Evolutionary conservation across 2,113 vertebrate species (phyloP), one percentile per base, ranked within the genome.

Genomic region (Pterocles gutturalis): DNA sequence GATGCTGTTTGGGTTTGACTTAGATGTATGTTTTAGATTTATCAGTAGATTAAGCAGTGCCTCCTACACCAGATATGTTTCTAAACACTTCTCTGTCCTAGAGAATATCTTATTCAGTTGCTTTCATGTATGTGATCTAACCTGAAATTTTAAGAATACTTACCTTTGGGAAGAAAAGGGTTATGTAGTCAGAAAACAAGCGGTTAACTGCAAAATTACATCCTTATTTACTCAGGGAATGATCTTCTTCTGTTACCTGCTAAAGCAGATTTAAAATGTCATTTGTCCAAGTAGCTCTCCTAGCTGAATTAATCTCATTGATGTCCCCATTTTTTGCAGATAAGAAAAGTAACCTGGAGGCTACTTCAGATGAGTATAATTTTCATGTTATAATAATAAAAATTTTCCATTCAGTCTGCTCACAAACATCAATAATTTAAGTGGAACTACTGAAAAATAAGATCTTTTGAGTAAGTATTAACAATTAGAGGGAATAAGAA

Each of bases 31-130:
- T n/a, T 58, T 72, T 77, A 45, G 14, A n/a, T 90, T 86, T 65
- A 57, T 17, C 4, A 1, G 29, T 33, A 62, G 53, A 70, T 61
- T 43, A 75, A 80, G 17, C 36, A 57, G 16, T 55, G 38, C 20
- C 9, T 85, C 7, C 29, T 51, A 49, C 7, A 81, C 6, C 7
- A 41, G 66, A 14, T 6, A 26, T 0, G 7, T 51, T 91, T 67
- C 57, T 67, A 28, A 88, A 33, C 29, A 78, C 29, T 65, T 91
- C 11, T 66, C 2, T 55, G 73, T 67, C 53, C 25, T 60, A 51
- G 17, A 36, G 10, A 83, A 16, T 65, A 55, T 69, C 12, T 75
- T 72, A 38, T 14, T 75, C 6, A 22, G 26, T 61, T 0, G 0
- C 16, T 88, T 87, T 83, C 7, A 18, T 6, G 19, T 55, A 31